These are phyloP conservation scores for Malurus elegans DNA, from an alignment of 2,113 vertebrate species.

Conservation along the genomic window DNA sequence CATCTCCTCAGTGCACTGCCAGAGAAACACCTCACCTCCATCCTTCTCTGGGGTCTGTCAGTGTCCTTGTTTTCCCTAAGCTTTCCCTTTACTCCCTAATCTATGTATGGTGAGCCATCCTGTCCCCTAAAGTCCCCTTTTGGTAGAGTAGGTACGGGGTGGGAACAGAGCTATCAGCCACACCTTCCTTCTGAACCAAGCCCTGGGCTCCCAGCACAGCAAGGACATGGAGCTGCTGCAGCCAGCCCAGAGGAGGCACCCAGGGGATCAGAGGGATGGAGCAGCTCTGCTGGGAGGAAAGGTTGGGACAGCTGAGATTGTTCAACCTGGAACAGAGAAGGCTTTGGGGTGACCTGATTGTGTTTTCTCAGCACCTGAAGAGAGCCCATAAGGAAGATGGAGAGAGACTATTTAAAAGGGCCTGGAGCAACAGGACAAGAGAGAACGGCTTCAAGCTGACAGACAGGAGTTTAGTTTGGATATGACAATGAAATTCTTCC, in stretches of 20 bases:
- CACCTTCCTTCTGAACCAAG: not conserved
- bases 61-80: not conserved
- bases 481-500: not conserved
- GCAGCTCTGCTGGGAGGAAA: not conserved
- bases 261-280: not conserved
- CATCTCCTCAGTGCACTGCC: rapidly evolving
- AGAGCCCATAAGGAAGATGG: not conserved
- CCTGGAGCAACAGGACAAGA: not conserved
- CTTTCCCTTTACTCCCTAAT: not conserved
- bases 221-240: not conserved
- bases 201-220: not conserved
- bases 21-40: not conserved
- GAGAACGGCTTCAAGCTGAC: not conserved
- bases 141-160: not conserved
- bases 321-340: not conserved
- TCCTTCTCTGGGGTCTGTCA: not conserved
- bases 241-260: not conserved
- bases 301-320: not conserved
- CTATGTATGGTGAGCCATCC: not conserved
- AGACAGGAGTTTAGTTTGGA: not conserved
- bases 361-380: too few relatives aligned
- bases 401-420: not conserved
- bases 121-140: not conserved
- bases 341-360: not conserved
- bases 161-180: not conserved